A percentile compares a stretch with the other conserved stretches of the same genome.
phyloP scores from a whole-genome alignment of 2,888 invertebrate genomes.

The Apoda limacodes region DNA sequence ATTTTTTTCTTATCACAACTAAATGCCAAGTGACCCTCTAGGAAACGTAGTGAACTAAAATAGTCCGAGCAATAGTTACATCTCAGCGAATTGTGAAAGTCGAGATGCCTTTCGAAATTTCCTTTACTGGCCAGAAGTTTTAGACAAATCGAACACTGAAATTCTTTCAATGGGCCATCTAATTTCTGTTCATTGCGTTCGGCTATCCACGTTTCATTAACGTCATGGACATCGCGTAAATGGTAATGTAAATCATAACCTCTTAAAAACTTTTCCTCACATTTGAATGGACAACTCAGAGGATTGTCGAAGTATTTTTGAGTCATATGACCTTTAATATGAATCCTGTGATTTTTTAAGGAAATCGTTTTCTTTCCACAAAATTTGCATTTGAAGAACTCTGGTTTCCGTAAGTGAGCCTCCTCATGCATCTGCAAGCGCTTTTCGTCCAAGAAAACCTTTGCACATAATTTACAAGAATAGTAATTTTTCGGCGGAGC shows the following conservation, averaged over 20 bases:
- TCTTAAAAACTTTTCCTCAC: constrained; percentile 46
- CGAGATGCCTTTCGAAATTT: constrained; percentile 60
- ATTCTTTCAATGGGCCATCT: constrained; percentile 46
- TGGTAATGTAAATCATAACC: constrained; percentile 59
- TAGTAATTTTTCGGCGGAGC: constrained; percentile 46
- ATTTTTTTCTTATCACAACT: constrained; percentile 55
- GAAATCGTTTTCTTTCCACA: constrained; percentile 57
- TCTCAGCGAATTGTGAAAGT: constrained; percentile 58
- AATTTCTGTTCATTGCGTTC: constrained; percentile 36
- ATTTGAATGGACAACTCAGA: constrained; percentile 48
- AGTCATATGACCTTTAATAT: constrained; percentile 51
- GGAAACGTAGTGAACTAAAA: constrained; percentile 50
- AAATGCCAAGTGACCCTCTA: constrained; percentile 57
- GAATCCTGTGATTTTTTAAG: constrained; percentile 45
- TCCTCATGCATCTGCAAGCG: constrained; percentile 47
- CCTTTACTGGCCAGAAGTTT: constrained; percentile 58
- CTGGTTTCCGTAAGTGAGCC: constrained; percentile 50
- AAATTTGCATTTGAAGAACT: constrained; percentile 59
- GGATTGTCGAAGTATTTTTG: constrained; percentile 52
- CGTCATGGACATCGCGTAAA: constrained; percentile 45
- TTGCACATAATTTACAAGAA: constrained; percentile 58
- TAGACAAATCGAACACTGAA: constrained; percentile 58
- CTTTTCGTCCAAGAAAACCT: constrained; percentile 47
- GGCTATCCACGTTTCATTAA: constrained; percentile 56
- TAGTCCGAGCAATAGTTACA: constrained; percentile 64